Evolutionary conservation across 2,113 vertebrate genomes (phyloP).

Genomic region (Apodemus sylvaticus): DNA sequence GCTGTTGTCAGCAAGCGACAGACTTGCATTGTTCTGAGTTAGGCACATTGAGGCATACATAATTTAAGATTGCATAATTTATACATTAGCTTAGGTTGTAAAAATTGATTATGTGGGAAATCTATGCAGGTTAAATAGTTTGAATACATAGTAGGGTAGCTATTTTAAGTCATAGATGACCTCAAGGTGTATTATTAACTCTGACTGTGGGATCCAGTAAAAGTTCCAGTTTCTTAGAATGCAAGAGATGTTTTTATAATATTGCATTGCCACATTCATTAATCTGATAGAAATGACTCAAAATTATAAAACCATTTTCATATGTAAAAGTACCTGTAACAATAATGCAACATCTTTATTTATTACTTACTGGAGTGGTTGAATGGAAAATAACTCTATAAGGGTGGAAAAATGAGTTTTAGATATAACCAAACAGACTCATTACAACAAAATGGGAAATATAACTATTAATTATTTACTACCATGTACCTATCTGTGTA

Average conservation of each 20-base stretch:
- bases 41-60: neutral
- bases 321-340: slow-evolving; percentile 69
- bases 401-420: slow-evolving; percentile 64
- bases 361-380: slow-evolving; percentile 65
- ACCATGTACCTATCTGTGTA: neutral
- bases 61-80: neutral
- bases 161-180: neutral
- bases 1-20: neutral
- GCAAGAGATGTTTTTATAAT: neutral
- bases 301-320: slow-evolving; percentile 73
- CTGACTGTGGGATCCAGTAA: neutral
- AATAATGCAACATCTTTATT: slow-evolving; percentile 69
- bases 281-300: slow-evolving; percentile 76
- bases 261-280: neutral
- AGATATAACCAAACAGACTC: neutral
- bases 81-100: neutral
- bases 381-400: slow-evolving; percentile 70
- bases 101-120: neutral
- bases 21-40: neutral
- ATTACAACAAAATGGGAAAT: neutral
- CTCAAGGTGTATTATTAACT: too few relatives aligned
- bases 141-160: neutral
- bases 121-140: neutral
- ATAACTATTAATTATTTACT: neutral
- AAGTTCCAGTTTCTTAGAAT: neutral